Evolutionary conservation across 2,797 vertebrate genomes (phyloP).

Genomic region (Sphenodon punctatus): DNA sequence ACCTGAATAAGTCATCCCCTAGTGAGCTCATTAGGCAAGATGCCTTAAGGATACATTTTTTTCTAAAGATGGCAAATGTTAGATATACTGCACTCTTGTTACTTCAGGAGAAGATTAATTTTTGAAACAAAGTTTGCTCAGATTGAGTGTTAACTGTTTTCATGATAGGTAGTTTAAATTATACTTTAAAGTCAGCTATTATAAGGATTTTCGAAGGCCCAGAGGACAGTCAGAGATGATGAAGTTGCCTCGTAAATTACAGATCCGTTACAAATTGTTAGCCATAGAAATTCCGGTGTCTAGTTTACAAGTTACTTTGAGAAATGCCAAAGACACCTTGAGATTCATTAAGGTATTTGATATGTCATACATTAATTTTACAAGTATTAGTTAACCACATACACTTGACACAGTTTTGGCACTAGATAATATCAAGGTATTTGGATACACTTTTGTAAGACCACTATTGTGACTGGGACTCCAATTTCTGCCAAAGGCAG

Average conservation of each 20-base stretch:
- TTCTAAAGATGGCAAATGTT: not conserved
- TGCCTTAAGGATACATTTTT: not conserved
- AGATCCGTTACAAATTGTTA: not conserved
- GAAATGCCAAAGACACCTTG: not conserved
- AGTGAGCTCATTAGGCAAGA: slow-evolving; percentile 33
- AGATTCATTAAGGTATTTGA: not conserved
- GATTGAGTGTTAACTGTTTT: not conserved
- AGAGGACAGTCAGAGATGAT: not conserved
- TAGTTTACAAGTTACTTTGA: not conserved
- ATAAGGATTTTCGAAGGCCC: slow-evolving; percentile 15
- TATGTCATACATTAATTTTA: not conserved
- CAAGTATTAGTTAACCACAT: not conserved
- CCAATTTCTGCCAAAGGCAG: not conserved
- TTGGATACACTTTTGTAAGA: not conserved
- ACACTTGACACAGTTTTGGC: not conserved
- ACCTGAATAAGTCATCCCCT: slow-evolving; percentile 53
- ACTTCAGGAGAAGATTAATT: slow-evolving; percentile 22
- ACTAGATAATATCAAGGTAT: slow-evolving; percentile 3
- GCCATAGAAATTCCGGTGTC: not conserved
- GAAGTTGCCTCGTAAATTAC: not conserved
- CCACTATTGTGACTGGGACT: not conserved
- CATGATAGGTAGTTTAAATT: not conserved
- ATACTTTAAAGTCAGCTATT: not conserved
- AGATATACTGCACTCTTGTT: not conserved
- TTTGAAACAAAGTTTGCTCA: slow-evolving; percentile 3